Conservation (phyloP, 2,888 invertebrate genomes). For the Drosophila infuscata region DNA sequence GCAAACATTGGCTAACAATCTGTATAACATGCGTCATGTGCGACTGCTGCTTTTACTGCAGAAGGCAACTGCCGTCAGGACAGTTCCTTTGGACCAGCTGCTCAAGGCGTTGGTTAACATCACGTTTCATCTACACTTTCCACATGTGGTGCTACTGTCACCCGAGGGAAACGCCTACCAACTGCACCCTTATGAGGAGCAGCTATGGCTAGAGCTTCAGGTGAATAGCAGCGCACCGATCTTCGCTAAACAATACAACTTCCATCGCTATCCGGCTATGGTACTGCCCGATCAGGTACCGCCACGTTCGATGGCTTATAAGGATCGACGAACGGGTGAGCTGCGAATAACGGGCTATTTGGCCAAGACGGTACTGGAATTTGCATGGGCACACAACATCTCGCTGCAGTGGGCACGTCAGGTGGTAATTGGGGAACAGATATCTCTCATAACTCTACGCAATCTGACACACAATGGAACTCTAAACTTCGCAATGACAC, state of each 20-base stretch:
- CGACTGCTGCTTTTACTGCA: constrained; percentile 46
- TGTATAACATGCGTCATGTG: constrained; percentile 61
- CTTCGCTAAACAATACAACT: constrained; percentile 39
- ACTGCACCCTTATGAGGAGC: constrained; percentile 48
- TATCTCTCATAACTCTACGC: constrained; percentile 47
- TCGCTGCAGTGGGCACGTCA: constrained; percentile 45
- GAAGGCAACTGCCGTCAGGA: not conserved
- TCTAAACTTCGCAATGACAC: constrained; percentile 49
- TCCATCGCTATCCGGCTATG: constrained; percentile 14
- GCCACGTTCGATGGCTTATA: constrained; percentile 48
- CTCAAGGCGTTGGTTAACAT: constrained; percentile 15
- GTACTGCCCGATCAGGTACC: constrained; percentile 57
- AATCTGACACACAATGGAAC: constrained; percentile 64
- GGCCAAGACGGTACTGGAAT: constrained; percentile 47
- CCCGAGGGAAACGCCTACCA: constrained; percentile 8
- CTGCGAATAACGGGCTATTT: constrained; percentile 44
- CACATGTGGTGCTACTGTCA: constrained; percentile 40
- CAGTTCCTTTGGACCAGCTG: not conserved
- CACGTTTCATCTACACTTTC: constrained; percentile 20
- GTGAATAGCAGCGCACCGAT: constrained; percentile 7
- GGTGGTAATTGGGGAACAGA: constrained; percentile 16
- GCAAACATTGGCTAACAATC: constrained; percentile 48
- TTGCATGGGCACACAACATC: constrained; percentile 46
- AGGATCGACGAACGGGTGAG: constrained; percentile 20
- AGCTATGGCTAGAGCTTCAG: constrained; percentile 39